Evolutionary conservation across 1,140 invertebrate species (phyloP).

Genomic region (Drosophila eugracilis): DNA sequence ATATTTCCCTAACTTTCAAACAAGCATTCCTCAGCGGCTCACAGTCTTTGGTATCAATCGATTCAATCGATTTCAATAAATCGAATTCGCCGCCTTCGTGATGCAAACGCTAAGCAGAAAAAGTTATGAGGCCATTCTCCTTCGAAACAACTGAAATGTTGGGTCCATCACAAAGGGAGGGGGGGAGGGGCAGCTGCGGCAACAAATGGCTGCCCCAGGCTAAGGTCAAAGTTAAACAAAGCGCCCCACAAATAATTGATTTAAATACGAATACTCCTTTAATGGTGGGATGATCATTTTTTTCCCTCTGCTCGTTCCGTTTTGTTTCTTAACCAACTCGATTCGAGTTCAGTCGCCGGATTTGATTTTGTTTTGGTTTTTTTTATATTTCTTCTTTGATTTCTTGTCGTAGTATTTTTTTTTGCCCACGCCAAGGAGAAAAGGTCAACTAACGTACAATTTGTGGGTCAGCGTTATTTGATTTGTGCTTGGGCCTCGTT

Average conservation of each 20-base stretch:
- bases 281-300: slow-evolving; percentile 59
- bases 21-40: slow-evolving; percentile 8
- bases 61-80: slow-evolving; percentile 54
- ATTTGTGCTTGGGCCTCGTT: slow-evolving; percentile 70
- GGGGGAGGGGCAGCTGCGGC: slow-evolving; percentile 15
- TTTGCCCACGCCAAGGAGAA: slow-evolving; percentile 56
- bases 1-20: slow-evolving; percentile 3
- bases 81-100: slow-evolving; percentile 52
- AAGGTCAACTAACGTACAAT: slow-evolving; percentile 83
- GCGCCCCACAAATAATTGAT: slow-evolving; percentile 82
- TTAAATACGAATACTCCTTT: slow-evolving; percentile 76
- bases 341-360: slow-evolving; percentile 11
- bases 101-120: slow-evolving; percentile 46
- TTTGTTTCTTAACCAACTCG: slow-evolving; percentile 23
- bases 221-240: slow-evolving; percentile 81
- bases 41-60: slow-evolving; percentile 32
- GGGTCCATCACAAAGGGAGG: slow-evolving; percentile 54
- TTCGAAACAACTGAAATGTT: slow-evolving; percentile 69
- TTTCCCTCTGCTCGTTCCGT: slow-evolving; percentile 12
- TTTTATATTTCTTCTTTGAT: slow-evolving; percentile 14
- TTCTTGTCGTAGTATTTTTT: slow-evolving; percentile 14
- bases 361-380: slow-evolving; percentile 36
- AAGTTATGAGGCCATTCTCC: slow-evolving; percentile 56
- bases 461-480: slow-evolving; percentile 83
- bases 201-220: slow-evolving; percentile 73